phyloP scores from a whole-genome alignment of 2,113 vertebrate species.

The Engraulis encrasicolus region DNA sequence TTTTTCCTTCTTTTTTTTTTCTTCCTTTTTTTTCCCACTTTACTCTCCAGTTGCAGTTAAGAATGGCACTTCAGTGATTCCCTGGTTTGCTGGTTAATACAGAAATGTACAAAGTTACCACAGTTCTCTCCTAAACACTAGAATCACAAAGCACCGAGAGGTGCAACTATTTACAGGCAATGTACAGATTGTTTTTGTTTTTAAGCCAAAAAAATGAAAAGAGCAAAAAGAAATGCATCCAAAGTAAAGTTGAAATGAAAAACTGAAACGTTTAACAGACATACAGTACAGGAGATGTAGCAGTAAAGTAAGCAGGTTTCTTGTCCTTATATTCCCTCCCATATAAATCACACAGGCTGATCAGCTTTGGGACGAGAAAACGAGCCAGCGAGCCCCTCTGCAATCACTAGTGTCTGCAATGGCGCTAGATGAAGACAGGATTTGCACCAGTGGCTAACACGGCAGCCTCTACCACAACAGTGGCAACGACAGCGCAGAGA shows the following conservation, averaged over 20 bases:
- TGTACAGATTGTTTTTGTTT: slow-evolving; percentile 51
- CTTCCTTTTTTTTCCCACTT: slow-evolving; percentile 28
- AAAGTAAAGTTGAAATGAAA: slow-evolving; percentile 24
- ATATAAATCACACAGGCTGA: neutral
- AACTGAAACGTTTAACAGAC: slow-evolving; percentile 6
- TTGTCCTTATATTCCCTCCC: neutral
- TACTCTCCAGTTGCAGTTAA: slow-evolving; percentile 29
- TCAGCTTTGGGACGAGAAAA: neutral
- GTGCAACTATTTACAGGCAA: slow-evolving; percentile 61
- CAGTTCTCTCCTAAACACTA: slow-evolving; percentile 36
- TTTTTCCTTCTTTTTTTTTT: slow-evolving; percentile 2
- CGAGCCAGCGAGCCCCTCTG: neutral
- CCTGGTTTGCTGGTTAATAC: slow-evolving; percentile 55
- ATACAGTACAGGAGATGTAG: slow-evolving; percentile 28
- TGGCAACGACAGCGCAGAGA: neutral
- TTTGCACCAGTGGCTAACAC: neutral
- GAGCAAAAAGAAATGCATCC: slow-evolving; percentile 20
- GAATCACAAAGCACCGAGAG: slow-evolving; percentile 47
- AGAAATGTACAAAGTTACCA: slow-evolving; percentile 51
- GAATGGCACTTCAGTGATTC: slow-evolving; percentile 63
- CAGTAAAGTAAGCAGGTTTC: neutral
- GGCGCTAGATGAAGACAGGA: slow-evolving; percentile 26
- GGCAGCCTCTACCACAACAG: neutral
- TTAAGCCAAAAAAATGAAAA: slow-evolving; percentile 36
- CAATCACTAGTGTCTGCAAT: neutral